Base-by-base conservation (phyloP, 1,140 invertebrate species). In the Augochlora pura region DNA sequence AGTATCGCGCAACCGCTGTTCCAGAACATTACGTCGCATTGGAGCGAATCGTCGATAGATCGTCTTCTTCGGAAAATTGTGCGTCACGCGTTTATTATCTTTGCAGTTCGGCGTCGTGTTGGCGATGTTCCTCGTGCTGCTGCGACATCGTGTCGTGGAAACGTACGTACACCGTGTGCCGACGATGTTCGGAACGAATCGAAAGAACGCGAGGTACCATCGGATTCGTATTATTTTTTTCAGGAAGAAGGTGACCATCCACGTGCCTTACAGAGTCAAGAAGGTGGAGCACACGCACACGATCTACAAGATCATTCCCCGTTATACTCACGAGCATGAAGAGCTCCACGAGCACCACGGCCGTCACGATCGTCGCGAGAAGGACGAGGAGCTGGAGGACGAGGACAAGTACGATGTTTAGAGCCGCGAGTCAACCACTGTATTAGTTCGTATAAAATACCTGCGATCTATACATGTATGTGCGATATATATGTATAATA, bases 221-320 rank as follows among this genome's bases (percentile, higher is more conserved):
- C 8, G 57, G 64, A 42, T 46, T 25, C n/a, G 1, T 23, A 0
- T 42, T 73, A 42, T 64, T 60, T 25, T 49, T 38, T 83, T 89
- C 54, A 94, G 94, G 54, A 94, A 94, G 81, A 95, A 95, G 79
- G 94, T 95, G 5, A 92, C 94, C 0, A 95, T 95, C 60, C 94
- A 95, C 84, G 93, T 95, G 27, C 95, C 94, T 5, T 94, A 94
- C 75, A 94, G 93, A 73, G 92, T 95, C 77, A 95, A 95, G 89
- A 94, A 94, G 79, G 92, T 95, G 65, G 95, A 95, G 80, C 95
- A 95, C 81, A 95, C 94, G 0, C 95, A 95, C 85, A 95, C 95
- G 0, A 92, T 95, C 14, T 95, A 94, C 86, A 95, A 95, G 84
- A 94, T 95, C 1, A 91, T 95, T n/a, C 94, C 94, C 39, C 93